Evolutionary conservation across 2,888 invertebrate genomes (phyloP), one percentile per base, ranked within the genome.

Genomic region (Drosophila pegasa): DNA sequence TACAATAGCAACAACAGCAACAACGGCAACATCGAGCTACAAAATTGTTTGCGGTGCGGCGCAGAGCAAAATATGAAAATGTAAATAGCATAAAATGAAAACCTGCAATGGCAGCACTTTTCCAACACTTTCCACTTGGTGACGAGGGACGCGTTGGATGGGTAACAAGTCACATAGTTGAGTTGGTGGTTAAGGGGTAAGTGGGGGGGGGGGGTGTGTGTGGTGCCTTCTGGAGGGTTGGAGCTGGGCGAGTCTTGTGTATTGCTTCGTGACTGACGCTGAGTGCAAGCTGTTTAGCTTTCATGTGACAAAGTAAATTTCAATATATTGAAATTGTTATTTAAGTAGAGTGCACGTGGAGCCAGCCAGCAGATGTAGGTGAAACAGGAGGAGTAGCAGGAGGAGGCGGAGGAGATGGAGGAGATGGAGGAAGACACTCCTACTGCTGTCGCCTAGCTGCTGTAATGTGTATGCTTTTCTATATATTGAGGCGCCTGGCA

Each of bases 321-420:
- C 87, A 88, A 88, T 88, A 87, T 87, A 87, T 88, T 88, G 85
- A 84, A 87, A 87, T 81, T 84, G 80, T 88, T 84, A 85, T 86
- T 85, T 87, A 85, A 85, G 86, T 77, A 87, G 87, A 85, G 80
- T 85, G 88, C 79, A 80, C 62, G 72, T 73, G 70, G 71, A 71
- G 51, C 47, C 75, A 45, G 50, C 22, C 50, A 33, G 33, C 16
- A 50, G 33, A n/a, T 27, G 45, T 45, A 45, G 33, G 50, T n/a
- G 22, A n/a, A 20, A 14, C 43, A 61, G 63, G 37, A 61, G 20
- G 35, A 38, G 50, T 0, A 3, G 12, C 1, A 2, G 48, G 7
- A 20, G 40, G 5, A n/a, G n/a, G n/a, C n/a, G n/a, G n/a, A n/a
- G n/a, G n/a, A n/a, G n/a, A n/a, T n/a, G n/a, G n/a, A n/a, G n/a